Conservation (phyloP, 1,140 invertebrate genomes). For the Drosophila fuyamai region DNA sequence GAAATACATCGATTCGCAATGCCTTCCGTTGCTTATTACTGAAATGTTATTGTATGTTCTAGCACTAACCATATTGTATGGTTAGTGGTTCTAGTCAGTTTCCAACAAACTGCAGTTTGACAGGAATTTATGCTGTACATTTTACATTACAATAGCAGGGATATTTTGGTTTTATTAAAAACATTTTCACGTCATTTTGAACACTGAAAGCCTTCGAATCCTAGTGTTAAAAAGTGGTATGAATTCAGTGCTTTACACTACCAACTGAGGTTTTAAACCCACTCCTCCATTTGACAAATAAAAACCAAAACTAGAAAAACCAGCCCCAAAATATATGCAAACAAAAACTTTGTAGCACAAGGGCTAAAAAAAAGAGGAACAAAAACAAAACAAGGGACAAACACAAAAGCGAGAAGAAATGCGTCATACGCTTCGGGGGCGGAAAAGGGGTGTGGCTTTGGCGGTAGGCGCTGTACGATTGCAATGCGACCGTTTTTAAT, state of each 20-base stretch:
- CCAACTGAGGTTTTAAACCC: not conserved
- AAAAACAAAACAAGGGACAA: conserved; percentile 15
- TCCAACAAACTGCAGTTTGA: not conserved
- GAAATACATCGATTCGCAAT: no score
- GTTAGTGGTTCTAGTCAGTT: not conserved
- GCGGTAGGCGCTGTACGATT: conserved; percentile 35
- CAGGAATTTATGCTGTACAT: not conserved
- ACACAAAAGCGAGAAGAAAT: conserved; percentile 41
- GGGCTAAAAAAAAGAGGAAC: conserved; percentile 11
- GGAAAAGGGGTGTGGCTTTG: conserved; percentile 9
- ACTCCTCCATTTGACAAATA: conserved; percentile 9
- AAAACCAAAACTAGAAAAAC: conserved; percentile 26
- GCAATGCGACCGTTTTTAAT: conserved; percentile 63
- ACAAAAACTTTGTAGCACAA: conserved; percentile 46
- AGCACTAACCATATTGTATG: no score
- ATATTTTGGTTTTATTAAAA: conserved; percentile 12
- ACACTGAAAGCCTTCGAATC: conserved; percentile 11
- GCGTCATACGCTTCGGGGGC: conserved; percentile 12
- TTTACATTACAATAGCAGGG: no score
- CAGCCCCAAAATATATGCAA: conserved; percentile 61
- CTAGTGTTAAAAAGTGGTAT: conserved; percentile 26
- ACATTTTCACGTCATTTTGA: conserved; percentile 18
- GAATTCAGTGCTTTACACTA: conserved; percentile 17
- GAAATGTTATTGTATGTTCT: conserved; percentile 3
- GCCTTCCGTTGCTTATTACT: not conserved